These are phyloP conservation scores for Drosophila longiperda DNA, from an alignment of 2,888 invertebrate genomes.

Conservation along the genomic window DNA sequence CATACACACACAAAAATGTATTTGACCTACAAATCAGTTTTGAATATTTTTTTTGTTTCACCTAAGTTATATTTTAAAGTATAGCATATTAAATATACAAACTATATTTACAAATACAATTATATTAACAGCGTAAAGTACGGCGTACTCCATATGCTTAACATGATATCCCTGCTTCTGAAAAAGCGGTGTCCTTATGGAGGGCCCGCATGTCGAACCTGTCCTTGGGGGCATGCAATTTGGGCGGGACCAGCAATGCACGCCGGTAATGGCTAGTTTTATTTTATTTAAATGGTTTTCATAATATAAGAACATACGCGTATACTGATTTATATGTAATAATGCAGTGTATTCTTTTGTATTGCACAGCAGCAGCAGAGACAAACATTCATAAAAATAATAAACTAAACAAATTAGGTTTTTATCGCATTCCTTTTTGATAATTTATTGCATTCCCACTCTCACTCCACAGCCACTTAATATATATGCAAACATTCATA, in stretches of 20 bases:
- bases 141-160: conserved; percentile 8
- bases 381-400: conserved; percentile 33
- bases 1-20: conserved; percentile 34
- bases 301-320: conserved; percentile 18
- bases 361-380: conserved; percentile 39
- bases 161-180: not conserved
- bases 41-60: conserved; percentile 53
- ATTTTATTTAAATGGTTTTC: conserved; percentile 18
- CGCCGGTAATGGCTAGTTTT: conserved; percentile 15
- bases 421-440: conserved; percentile 14
- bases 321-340: conserved; percentile 35
- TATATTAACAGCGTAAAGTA: conserved; percentile 24
- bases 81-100: conserved; percentile 50
- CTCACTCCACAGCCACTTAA: not conserved
- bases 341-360: conserved; percentile 58
- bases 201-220: not conserved
- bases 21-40: conserved; percentile 49
- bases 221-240: not conserved
- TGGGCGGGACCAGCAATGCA: not conserved
- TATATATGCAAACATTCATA: not conserved
- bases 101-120: conserved; percentile 43
- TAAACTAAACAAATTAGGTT: conserved; percentile 34
- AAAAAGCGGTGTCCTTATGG: not conserved
- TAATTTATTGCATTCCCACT: conserved; percentile 1
- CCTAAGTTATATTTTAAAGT: conserved; percentile 53